Evolutionary conservation across 2,113 vertebrate species (phyloP).

Genomic region (Crotalus tigris): DNA sequence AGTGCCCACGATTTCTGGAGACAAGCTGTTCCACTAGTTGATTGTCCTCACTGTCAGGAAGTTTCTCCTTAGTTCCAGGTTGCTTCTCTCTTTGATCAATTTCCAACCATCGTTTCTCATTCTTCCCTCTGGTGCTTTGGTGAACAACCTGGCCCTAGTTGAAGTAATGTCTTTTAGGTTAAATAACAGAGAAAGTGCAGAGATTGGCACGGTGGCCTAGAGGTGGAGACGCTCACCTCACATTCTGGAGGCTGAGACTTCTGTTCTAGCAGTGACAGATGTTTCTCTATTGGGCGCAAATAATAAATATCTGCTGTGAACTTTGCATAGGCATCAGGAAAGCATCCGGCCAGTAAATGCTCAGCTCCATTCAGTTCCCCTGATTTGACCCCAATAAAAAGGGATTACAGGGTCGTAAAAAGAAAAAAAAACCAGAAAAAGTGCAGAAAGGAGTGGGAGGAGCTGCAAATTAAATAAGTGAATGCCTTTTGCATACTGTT

Average conservation of each 20-base stretch:
- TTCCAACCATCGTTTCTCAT: no score
- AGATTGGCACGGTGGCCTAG: background rate
- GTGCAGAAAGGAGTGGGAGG: background rate
- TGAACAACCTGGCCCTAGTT: no score
- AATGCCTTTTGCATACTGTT: background rate
- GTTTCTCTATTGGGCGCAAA: background rate
- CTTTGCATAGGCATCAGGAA: background rate
- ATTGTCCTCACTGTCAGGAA: no score
- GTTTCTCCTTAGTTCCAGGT: no score
- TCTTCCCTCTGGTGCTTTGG: no score
- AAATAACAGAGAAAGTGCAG: background rate
- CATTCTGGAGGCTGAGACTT: background rate
- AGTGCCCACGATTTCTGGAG: no score
- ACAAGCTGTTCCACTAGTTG: no score
- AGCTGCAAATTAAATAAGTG: background rate
- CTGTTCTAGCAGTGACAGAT: background rate
- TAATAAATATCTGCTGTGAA: no score
- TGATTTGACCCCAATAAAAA: background rate
- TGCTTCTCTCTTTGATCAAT: no score
- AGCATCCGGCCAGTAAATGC: background rate
- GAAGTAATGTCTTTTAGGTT: background rate
- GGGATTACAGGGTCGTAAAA: background rate
- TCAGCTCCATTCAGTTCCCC: background rate
- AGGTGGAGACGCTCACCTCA: background rate
- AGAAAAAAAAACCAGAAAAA: background rate